Evolutionary conservation across 1,140 invertebrate species (phyloP).

Genomic region (Listronotus oregonensis): DNA sequence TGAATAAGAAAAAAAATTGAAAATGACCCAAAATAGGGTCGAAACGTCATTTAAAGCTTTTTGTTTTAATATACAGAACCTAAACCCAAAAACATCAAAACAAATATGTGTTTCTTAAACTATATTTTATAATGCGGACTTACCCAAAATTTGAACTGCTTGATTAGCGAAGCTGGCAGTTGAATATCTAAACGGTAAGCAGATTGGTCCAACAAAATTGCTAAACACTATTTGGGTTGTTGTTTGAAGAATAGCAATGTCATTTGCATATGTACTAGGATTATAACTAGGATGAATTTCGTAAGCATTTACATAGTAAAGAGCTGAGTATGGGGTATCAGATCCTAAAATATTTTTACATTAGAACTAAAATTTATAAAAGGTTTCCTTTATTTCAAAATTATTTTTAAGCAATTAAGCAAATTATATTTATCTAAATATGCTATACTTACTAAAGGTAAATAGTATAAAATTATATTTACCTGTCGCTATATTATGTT

Average conservation of each 20-base stretch:
- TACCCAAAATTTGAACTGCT: constrained; percentile 62
- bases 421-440: too few relatives aligned
- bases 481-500: constrained; percentile 45
- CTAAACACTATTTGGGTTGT: constrained; percentile 59
- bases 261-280: constrained; percentile 59
- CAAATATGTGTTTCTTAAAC: too few relatives aligned
- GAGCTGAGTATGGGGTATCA: constrained; percentile 52
- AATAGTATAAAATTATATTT: neutral
- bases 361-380: too few relatives aligned
- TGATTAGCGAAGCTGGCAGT: constrained; percentile 57
- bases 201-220: constrained; percentile 65
- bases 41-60: too few relatives aligned
- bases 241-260: constrained; percentile 67
- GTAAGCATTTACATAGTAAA: constrained; percentile 48
- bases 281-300: constrained; percentile 57
- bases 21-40: too few relatives aligned
- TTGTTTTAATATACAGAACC: too few relatives aligned
- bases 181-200: constrained; percentile 66
- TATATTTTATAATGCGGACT: constrained; percentile 20
- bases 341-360: constrained; percentile 47
- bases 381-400: too few relatives aligned
- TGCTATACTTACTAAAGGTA: too few relatives aligned
- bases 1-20: too few relatives aligned
- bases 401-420: too few relatives aligned
- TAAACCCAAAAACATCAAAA: too few relatives aligned